phyloP scores from a whole-genome alignment of 2,113 vertebrate species.

The Odobenus rosmarus region DNA sequence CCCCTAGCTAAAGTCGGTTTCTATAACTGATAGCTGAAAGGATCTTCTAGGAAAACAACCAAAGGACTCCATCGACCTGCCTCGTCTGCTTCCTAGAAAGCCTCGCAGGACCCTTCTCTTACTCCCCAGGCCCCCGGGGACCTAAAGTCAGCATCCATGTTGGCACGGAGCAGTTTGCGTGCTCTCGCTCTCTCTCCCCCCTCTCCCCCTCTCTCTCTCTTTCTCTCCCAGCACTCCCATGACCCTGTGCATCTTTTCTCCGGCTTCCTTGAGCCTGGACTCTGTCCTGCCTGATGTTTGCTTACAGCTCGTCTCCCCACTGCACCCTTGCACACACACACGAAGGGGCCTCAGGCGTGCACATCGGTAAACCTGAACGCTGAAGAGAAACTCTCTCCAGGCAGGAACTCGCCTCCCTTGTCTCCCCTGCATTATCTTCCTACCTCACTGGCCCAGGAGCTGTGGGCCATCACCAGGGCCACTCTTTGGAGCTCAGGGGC shows the following conservation, averaged over 20 bases:
- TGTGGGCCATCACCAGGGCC: not conserved
- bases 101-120: not conserved
- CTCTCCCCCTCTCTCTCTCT: too few species aligned
- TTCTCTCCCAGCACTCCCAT: not conserved
- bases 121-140: not conserved
- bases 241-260: not conserved
- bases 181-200: too few species aligned
- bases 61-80: not conserved
- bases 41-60: not conserved
- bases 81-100: not conserved
- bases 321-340: too few species aligned
- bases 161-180: not conserved
- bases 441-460: not conserved
- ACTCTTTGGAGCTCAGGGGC: not conserved
- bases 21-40: not conserved
- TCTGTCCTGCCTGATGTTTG: not conserved
- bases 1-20: constrained; percentile 4
- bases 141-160: not conserved
- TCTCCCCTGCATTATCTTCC: not conserved
- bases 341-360: not conserved
- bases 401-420: not conserved
- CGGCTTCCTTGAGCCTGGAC: not conserved
- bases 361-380: not conserved
- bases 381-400: not conserved
- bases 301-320: not conserved